Evolutionary conservation across 2,113 vertebrate genomes (phyloP).

Genomic region (Calonectris borealis): DNA sequence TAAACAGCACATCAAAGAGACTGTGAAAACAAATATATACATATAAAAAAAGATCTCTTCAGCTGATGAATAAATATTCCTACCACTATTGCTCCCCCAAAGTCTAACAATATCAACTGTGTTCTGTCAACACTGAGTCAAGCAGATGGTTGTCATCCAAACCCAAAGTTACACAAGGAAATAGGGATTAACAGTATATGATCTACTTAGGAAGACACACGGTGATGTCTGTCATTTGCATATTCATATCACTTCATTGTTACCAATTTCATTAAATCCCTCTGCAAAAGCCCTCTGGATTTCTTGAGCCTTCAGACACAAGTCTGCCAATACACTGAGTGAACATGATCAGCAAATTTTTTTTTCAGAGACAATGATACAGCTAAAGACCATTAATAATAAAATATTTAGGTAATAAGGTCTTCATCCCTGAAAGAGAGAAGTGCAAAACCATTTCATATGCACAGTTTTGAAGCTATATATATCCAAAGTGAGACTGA

Average conservation of each 20-base stretch:
- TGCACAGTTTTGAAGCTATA: not conserved
- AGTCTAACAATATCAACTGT: not conserved
- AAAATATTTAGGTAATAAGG: not conserved
- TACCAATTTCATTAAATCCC: not conserved
- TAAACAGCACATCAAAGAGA: not conserved
- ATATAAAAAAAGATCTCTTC: not conserved
- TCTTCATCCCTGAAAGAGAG: not conserved
- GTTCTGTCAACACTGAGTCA: not conserved
- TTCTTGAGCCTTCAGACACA: not conserved
- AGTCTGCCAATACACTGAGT: not conserved
- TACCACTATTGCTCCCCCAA: not conserved
- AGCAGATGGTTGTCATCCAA: not conserved
- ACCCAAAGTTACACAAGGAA: not conserved
- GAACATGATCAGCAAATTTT: not conserved
- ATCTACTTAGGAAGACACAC: not conserved
- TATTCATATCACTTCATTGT: not conserved
- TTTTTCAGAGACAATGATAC: not conserved
- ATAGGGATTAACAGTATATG: not conserved
- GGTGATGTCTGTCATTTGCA: not conserved
- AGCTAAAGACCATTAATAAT: not conserved
- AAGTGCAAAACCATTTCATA: not conserved
- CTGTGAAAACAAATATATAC: not conserved
- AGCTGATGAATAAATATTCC: not conserved
- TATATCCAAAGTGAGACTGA: not conserved
- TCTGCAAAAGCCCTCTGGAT: not conserved